A percentile compares a stretch with the other conserved stretches of the same genome.
phyloP scores from a whole-genome alignment of 2,113 vertebrate genomes.

The Sebastes fasciatus region DNA sequence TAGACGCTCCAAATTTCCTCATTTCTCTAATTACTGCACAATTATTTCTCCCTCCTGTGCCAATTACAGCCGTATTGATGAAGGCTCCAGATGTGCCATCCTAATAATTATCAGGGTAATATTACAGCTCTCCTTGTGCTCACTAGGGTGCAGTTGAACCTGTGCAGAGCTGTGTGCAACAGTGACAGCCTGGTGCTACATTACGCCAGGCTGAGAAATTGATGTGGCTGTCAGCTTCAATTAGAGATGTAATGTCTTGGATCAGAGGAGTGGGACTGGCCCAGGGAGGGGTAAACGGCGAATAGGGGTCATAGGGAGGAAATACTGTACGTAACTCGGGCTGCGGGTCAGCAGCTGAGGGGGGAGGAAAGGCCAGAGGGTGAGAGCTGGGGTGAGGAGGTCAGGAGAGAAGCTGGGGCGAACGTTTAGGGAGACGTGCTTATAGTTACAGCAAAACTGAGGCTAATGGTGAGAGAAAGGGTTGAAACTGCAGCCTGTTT shows the following conservation, averaged over 20 bases:
- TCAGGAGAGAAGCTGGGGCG: neutral
- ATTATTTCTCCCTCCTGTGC: conserved; percentile 53
- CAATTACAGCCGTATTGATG: conserved; percentile 65
- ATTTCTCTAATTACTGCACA: conserved; percentile 65
- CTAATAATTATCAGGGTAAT: conserved; percentile 57
- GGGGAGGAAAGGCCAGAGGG: neutral
- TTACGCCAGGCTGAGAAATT: conserved; percentile 47
- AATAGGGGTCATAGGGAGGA: conserved; percentile 8
- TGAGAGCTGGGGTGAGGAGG: conserved; percentile 17
- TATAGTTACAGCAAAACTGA: conserved; percentile 2
- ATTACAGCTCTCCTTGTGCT: conserved; percentile 28
- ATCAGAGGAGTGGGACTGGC: conserved; percentile 36
- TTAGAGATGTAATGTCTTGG: conserved; percentile 45
- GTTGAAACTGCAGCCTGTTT: neutral
- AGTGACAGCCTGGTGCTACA: conserved; percentile 43
- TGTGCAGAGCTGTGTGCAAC: conserved; percentile 20
- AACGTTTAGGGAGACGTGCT: neutral
- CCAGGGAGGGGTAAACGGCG: conserved; percentile 4
- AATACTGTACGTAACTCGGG: neutral
- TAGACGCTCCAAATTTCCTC: conserved; percentile 45
- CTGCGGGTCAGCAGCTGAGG: conserved; percentile 6
- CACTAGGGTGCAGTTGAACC: conserved; percentile 26
- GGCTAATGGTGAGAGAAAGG: neutral
- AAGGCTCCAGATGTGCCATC: conserved; percentile 58
- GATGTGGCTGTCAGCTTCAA: conserved; percentile 75